Base-by-base conservation (phyloP, 2,113 vertebrate species). In the Plectropomus leopardus region DNA sequence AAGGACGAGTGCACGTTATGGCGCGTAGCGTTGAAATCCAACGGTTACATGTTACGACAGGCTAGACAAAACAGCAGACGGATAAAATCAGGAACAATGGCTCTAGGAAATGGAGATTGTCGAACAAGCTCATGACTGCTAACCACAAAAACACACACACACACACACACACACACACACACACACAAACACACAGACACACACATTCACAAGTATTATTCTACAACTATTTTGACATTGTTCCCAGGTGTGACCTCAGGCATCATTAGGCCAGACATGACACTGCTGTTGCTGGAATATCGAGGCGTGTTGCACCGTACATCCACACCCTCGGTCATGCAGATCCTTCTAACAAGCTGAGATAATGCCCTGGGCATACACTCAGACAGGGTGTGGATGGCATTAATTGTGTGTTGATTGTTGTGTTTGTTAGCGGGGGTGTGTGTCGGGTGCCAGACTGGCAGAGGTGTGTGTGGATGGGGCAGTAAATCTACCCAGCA, bases 331-430 rank as follows among this genome's bases (percentile, higher is more conserved):
- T 69, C 0, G 34, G 44, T 30, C 63, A 23, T 34, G 60, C 36
- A 0, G 67, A 59, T 71, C 53, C 50, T 71, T 86, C 64, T 81
- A 86, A 89, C 83, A 84, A 78, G 82, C 72, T 65, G 66, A 76
- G 82, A 84, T 83, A 86, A 74, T 71, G 82, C 73, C 53, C 60
- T n/a, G 66, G 76, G 73, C 60, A 61, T 69, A 70, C 54, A 17
- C 67, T 87, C 72, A 88, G 88, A 89, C 87, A 85, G 88, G 89
- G 88, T 54, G 91, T 85, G 89, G 83, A 85, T 36, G 72, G 55
- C 24, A 59, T 74, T 65, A 58, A 48, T 34, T 57, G 16, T 57
- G 60, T 81, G 72, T 58, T 72, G 53, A 84, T 78, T 88, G 84
- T 84, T 61, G 76, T 72, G 67, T 50, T 82, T 73, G 66, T 78